Evolutionary conservation across 2,888 invertebrate genomes (phyloP).

Genomic region (Phyllotreta cruciferae): DNA sequence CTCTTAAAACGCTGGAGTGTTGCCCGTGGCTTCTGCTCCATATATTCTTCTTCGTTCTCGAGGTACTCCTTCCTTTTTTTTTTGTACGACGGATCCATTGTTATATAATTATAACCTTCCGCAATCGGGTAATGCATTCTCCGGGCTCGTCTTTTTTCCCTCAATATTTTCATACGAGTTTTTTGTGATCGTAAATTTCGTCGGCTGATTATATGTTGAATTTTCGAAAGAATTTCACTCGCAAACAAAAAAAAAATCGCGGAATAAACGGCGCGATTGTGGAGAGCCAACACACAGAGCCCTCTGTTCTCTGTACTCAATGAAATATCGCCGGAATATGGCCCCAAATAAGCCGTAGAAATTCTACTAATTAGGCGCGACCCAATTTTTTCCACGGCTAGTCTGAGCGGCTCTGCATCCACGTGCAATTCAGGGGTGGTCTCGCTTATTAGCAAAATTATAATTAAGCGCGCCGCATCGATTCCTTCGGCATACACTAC

Average conservation of each 20-base stretch:
- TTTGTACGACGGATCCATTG: constrained; percentile 48
- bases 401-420: constrained; percentile 18
- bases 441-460: background rate
- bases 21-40: constrained; percentile 54
- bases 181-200: constrained; percentile 23
- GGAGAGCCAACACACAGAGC: constrained; percentile 11
- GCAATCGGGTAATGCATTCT: constrained; percentile 37
- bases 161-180: constrained; percentile 11
- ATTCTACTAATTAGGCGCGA: constrained; percentile 40
- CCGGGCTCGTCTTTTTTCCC: constrained; percentile 19
- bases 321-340: constrained; percentile 39
- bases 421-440: constrained; percentile 3
- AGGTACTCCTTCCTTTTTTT: constrained; percentile 13
- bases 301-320: constrained; percentile 38
- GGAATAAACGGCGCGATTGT: constrained; percentile 12
- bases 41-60: constrained; percentile 47
- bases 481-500: no score
- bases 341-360: constrained; percentile 41
- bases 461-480: background rate
- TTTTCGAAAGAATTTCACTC: constrained; percentile 7
- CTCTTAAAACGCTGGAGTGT: constrained; percentile 55
- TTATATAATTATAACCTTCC: constrained; percentile 55
- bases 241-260: background rate
- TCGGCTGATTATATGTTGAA: constrained; percentile 27
- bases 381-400: constrained; percentile 32